Conservation (phyloP, 2,797 vertebrate genomes). For the Alexandromys oeconomus region DNA sequence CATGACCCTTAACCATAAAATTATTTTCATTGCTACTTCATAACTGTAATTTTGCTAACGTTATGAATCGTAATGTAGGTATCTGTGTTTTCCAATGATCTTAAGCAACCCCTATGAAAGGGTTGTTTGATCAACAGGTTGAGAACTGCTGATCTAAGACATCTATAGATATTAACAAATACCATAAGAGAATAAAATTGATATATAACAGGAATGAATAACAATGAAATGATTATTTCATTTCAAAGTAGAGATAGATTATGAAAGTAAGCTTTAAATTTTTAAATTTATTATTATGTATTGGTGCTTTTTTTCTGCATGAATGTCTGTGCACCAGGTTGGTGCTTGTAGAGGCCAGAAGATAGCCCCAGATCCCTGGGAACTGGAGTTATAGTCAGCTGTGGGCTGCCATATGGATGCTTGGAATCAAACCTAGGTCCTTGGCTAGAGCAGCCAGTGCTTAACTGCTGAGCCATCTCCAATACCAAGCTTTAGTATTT, state of each 20-base stretch:
- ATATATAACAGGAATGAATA: not conserved
- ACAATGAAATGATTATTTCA: conserved; percentile 14
- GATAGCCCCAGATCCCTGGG: not conserved
- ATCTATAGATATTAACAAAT: conserved; percentile 20
- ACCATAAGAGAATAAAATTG: not conserved
- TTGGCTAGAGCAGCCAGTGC: not conserved
- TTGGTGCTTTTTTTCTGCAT: not conserved
- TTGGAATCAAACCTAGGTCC: not conserved
- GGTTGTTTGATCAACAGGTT: not conserved
- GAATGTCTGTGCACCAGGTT: not conserved
- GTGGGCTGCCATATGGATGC: not conserved
- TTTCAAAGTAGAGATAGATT: conserved; percentile 14
- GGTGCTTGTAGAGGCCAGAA: not conserved
- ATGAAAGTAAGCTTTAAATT: not conserved
- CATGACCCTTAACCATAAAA: too few relatives aligned
- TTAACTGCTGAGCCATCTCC: not conserved
- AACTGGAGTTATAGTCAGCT: not conserved
- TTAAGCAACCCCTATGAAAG: not conserved
- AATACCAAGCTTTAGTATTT: not conserved
- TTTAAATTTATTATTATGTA: not conserved
- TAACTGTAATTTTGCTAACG: not conserved
- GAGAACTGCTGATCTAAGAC: not conserved
- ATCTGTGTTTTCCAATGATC: not conserved
- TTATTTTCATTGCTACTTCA: not conserved
- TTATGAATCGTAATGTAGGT: not conserved